Conservation (phyloP, 2,797 vertebrate genomes). For the Sebastes hubbsi region DNA sequence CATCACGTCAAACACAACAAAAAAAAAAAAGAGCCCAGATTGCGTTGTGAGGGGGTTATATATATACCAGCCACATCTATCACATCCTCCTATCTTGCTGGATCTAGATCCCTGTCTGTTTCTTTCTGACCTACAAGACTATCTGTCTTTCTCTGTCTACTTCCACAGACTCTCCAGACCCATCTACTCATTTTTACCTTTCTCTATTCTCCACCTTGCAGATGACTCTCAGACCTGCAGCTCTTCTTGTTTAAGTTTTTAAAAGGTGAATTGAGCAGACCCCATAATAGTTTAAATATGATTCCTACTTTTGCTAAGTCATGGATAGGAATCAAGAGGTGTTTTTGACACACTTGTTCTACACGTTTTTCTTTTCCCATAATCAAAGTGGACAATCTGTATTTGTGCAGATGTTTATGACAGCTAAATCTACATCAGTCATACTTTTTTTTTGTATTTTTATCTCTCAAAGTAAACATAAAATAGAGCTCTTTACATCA, state of each 20-base stretch:
- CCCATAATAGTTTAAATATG: not conserved
- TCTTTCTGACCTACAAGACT: not conserved
- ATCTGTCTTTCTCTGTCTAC: not conserved
- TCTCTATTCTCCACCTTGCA: not conserved
- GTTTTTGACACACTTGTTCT: not conserved
- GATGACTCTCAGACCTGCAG: constrained; percentile 6
- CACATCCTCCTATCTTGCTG: constrained; percentile 10
- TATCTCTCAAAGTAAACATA: not conserved
- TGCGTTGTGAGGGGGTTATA: constrained; percentile 37
- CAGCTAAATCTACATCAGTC: not conserved
- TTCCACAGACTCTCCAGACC: not conserved
- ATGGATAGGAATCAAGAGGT: not conserved
- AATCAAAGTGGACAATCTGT: not conserved
- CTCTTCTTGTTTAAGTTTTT: constrained; percentile 11
- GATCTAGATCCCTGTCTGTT: constrained; percentile 14
- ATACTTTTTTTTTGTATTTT: not conserved
- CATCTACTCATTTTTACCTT: not conserved
- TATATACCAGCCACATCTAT: constrained; percentile 31
- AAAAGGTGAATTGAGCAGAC: not conserved
- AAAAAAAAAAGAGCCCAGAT: constrained; percentile 6
- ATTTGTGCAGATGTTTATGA: not conserved
- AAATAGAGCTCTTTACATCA: not conserved
- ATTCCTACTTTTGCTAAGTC: not conserved
- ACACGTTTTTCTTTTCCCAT: not conserved
- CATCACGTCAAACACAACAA: constrained; percentile 52